Evolutionary conservation across 1,140 invertebrate species (phyloP).

Genomic region (Ericerus pela): DNA sequence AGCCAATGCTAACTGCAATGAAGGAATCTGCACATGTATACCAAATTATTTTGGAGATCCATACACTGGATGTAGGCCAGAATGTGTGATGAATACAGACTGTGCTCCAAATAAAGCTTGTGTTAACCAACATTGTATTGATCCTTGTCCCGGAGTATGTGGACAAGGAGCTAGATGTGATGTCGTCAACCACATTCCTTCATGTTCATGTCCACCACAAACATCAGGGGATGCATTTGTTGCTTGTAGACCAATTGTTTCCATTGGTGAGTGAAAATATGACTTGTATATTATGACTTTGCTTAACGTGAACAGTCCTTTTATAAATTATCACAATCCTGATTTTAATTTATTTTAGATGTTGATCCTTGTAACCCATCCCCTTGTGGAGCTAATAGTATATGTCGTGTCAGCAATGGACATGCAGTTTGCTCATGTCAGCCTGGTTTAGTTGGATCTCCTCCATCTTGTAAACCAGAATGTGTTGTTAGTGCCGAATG

Average conservation of each 20-base stretch:
- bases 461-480: constrained; percentile 60
- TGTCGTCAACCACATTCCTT: constrained; percentile 51
- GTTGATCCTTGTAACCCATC: constrained; percentile 35
- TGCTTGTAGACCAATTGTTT: constrained; percentile 35
- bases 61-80: constrained; percentile 49
- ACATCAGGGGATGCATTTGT: constrained; percentile 65
- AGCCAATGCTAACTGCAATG: constrained; percentile 51
- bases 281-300: not conserved
- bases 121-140: constrained; percentile 56
- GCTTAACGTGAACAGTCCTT: not conserved
- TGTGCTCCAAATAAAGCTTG: constrained; percentile 61
- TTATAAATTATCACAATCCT: not conserved
- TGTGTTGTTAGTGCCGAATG: constrained; percentile 66
- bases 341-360: constrained; percentile 1
- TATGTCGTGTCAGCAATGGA: constrained; percentile 47
- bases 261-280: not conserved
- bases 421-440: constrained; percentile 53
- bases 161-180: constrained; percentile 56
- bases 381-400: constrained; percentile 54
- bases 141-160: constrained; percentile 65
- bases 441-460: constrained; percentile 40
- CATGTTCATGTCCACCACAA: constrained; percentile 48
- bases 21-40: constrained; percentile 56
- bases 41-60: constrained; percentile 60
- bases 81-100: constrained; percentile 70